These are phyloP conservation scores for Callorhinus ursinus DNA, from an alignment of 2,113 vertebrate genomes.

Conservation along the genomic window DNA sequence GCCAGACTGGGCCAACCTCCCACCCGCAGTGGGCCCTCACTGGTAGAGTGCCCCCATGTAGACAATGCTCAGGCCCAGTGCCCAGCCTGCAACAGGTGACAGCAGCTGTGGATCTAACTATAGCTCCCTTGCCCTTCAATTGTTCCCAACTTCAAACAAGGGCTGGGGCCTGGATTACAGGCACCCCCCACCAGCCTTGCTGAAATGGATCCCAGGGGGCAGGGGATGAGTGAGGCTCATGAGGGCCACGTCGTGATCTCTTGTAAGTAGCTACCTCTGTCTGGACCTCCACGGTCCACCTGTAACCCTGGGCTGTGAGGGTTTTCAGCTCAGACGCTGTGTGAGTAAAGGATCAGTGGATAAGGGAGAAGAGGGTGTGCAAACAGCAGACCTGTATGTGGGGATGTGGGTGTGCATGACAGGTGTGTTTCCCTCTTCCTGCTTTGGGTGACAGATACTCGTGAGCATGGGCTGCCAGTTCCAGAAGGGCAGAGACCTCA, in stretches of 20 bases:
- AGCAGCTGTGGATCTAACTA: constrained; percentile 89
- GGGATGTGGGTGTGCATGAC: background rate
- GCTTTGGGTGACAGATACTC: background rate
- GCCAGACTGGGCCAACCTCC: background rate
- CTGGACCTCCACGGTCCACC: background rate
- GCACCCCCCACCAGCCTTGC: background rate
- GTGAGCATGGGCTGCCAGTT: background rate
- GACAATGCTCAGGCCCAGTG: constrained; percentile 87
- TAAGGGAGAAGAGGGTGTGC: background rate
- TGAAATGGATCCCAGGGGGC: constrained; percentile 55
- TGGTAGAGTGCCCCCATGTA: constrained; percentile 81
- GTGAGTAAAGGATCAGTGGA: background rate
- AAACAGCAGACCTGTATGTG: background rate
- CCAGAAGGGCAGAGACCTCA: background rate
- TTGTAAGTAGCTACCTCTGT: background rate
- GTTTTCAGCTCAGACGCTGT: background rate
- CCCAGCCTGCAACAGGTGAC: constrained; percentile 86
- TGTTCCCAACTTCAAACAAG: constrained; percentile 90
- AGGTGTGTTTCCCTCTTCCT: background rate
- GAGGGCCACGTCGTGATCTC: background rate
- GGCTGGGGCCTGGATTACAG: constrained; percentile 78
- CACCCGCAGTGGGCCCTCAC: background rate
- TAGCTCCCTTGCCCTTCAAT: constrained; percentile 87
- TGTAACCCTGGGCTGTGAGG: background rate
- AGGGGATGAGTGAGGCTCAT: background rate